These are phyloP conservation scores for Euzophera pinguis DNA, from an alignment of 2,888 invertebrate genomes.

Conservation along the genomic window DNA sequence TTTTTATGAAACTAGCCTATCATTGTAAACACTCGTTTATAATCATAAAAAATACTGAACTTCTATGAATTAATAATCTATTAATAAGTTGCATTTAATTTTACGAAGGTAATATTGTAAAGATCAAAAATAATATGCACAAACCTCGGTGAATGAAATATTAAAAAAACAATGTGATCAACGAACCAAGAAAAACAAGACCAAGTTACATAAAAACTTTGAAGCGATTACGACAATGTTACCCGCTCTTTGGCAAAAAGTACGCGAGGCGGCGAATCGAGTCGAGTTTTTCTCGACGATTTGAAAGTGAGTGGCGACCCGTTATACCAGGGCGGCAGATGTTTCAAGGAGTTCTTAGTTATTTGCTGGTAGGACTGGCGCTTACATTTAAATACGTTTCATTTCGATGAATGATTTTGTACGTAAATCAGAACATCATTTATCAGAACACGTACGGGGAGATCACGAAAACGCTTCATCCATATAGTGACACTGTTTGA, in stretches of 20 bases:
- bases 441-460: too few species aligned
- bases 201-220: slow-evolving; percentile 13
- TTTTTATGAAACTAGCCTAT: too few species aligned
- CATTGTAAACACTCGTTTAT: too few species aligned
- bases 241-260: slow-evolving; percentile 12
- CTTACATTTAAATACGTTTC: too few species aligned
- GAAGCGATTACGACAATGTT: slow-evolving; percentile 7
- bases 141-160: not conserved
- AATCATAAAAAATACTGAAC: too few species aligned
- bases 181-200: not conserved
- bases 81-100: not conserved
- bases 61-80: too few species aligned
- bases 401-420: too few species aligned
- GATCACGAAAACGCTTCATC: too few species aligned
- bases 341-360: slow-evolving; percentile 28
- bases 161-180: not conserved
- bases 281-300: slow-evolving; percentile 38
- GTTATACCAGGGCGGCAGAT: slow-evolving; percentile 46
- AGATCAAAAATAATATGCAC: not conserved
- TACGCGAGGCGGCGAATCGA: slow-evolving; percentile 22
- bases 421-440: too few species aligned
- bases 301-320: slow-evolving; percentile 57
- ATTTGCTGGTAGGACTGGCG: not conserved
- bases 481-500: too few species aligned
- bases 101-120: not conserved